phyloP scores from a whole-genome alignment of 2,797 vertebrate species.

The Leuciscus waleckii region DNA sequence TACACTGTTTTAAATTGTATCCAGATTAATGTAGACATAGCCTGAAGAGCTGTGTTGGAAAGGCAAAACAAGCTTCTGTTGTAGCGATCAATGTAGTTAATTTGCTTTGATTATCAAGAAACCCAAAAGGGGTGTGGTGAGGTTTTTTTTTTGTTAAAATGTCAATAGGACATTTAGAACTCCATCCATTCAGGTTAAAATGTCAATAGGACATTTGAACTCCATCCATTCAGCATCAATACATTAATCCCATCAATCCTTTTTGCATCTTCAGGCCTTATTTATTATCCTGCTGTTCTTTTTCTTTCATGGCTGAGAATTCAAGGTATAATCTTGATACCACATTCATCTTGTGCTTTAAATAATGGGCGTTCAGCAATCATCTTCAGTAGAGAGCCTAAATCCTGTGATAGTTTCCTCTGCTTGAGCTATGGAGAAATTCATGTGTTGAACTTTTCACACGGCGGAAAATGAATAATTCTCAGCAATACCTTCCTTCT shows the following conservation, averaged over 20 bases:
- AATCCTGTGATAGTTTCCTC: constrained; percentile 70
- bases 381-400: constrained; percentile 61
- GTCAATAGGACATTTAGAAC: neutral
- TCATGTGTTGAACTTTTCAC: constrained; percentile 70
- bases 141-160: neutral
- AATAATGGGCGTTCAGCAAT: constrained; percentile 70
- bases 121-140: neutral
- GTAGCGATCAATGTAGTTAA: neutral
- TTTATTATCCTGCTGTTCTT: constrained; percentile 52
- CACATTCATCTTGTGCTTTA: constrained; percentile 70
- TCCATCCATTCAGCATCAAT: neutral
- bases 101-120: neutral
- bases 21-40: neutral
- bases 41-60: neutral
- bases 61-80: neutral
- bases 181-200: neutral
- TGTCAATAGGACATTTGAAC: neutral
- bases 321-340: constrained; percentile 68
- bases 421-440: constrained; percentile 65
- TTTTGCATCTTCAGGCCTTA: constrained; percentile 53
- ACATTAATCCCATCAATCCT: constrained; percentile 10
- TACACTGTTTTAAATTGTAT: neutral
- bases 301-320: constrained; percentile 61
- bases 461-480: constrained; percentile 70
- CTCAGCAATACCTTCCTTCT: constrained; percentile 62